Conservation (phyloP, 2,797 vertebrate species). For the Melanotaenia parkinsoni region DNA sequence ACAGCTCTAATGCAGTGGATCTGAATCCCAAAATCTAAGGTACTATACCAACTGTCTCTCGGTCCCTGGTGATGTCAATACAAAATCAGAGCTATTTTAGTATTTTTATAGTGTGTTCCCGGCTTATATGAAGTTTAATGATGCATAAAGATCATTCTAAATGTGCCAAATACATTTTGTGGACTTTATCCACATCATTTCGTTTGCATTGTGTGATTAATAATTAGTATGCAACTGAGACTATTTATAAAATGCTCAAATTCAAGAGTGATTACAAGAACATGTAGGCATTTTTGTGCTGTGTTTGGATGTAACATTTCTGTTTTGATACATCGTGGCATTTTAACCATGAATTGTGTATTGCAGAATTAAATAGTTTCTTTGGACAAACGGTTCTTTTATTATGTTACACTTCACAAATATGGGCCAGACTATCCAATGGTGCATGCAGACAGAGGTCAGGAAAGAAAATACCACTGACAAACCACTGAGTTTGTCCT, state of each 20-base stretch:
- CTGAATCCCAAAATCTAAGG: slow-evolving; percentile 6
- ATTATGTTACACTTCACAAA: slow-evolving; percentile 25
- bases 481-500: slow-evolving; percentile 21
- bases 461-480: slow-evolving; percentile 59
- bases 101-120: slow-evolving; percentile 42
- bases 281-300: slow-evolving; percentile 41
- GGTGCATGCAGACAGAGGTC: slow-evolving; percentile 69
- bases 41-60: not conserved
- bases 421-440: slow-evolving; percentile 12
- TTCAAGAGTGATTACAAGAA: slow-evolving; percentile 41
- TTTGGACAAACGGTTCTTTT: slow-evolving; percentile 40
- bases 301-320: slow-evolving; percentile 49
- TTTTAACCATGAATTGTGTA: slow-evolving; percentile 58
- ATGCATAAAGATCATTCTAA: slow-evolving; percentile 46
- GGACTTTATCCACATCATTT: slow-evolving; percentile 50
- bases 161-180: slow-evolving; percentile 69
- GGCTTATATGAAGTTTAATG: slow-evolving; percentile 26
- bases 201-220: slow-evolving; percentile 61
- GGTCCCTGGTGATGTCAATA: slow-evolving; percentile 15
- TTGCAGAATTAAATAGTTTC: slow-evolving; percentile 49
- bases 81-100: slow-evolving; percentile 25
- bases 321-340: slow-evolving; percentile 61
- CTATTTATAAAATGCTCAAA: slow-evolving; percentile 42
- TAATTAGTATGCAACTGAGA: slow-evolving; percentile 52
- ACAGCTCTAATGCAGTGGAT: slow-evolving; percentile 7